Conservation (phyloP, 2,797 vertebrate genomes). For the Anguilla marmorata region DNA sequence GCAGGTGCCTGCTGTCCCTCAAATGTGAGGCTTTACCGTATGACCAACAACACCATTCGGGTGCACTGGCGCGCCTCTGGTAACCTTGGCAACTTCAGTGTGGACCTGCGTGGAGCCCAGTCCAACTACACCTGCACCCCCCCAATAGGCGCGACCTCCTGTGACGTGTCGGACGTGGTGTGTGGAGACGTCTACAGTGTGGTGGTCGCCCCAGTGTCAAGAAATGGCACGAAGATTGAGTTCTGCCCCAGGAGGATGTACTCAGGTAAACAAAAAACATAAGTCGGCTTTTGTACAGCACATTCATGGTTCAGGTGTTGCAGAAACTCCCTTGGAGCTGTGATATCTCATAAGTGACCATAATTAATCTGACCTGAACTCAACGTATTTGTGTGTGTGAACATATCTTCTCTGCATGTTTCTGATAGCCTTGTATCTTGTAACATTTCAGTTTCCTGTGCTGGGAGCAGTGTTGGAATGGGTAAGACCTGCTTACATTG, state of each 20-base stretch:
- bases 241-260: slow-evolving; percentile 87
- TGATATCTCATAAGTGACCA: neutral
- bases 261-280: slow-evolving; percentile 72
- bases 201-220: slow-evolving; percentile 75
- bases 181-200: slow-evolving; percentile 87
- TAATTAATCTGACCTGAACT: neutral
- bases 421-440: slow-evolving; percentile 33
- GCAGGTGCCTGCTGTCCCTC: slow-evolving; percentile 90
- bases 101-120: slow-evolving; percentile 77
- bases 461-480: slow-evolving; percentile 81
- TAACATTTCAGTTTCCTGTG: slow-evolving; percentile 82
- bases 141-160: slow-evolving; percentile 67
- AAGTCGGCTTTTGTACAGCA: neutral
- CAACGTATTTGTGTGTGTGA: neutral
- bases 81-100: slow-evolving; percentile 67
- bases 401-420: neutral
- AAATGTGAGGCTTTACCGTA: slow-evolving; percentile 80
- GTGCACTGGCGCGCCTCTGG: slow-evolving; percentile 78
- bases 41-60: slow-evolving; percentile 74
- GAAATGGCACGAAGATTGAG: slow-evolving; percentile 66
- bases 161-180: slow-evolving; percentile 74
- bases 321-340: neutral
- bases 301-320: neutral
- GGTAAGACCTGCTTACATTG: slow-evolving; percentile 67
- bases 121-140: slow-evolving; percentile 84